Base-by-base conservation (phyloP, 2,797 vertebrate genomes). In the Pseudochaenichthys georgianus region DNA sequence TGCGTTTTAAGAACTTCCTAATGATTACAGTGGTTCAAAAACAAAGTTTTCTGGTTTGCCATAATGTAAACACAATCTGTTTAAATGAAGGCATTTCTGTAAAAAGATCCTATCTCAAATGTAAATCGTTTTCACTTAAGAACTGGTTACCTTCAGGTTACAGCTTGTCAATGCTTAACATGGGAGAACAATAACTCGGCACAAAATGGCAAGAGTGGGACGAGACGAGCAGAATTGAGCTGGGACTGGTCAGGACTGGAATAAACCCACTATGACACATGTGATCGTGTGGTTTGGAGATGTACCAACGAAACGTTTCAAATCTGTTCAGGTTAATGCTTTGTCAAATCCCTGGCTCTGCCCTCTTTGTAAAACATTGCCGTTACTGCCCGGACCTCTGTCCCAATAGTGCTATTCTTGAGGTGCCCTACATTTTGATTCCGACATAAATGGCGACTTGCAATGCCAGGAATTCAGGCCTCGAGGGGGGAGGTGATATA, bases 381-480 rank as follows among this genome's bases (percentile, higher is more conserved):
- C 42, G 21, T 61, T 63, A 61, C 66, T 38, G 51, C 19, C 66
- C 28, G 8, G 57, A 54, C 61, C 41, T 65, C 54, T 59, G 64
- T 68, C 77, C 63, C 58, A 64, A 71, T 54, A 64, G 51, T 46
- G 75, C 84, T 86, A 78, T 88, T 92, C 77, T 77, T 13, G 54
- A 81, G 77, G 62, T 88, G 89, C 59, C 89, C 89, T 90, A 90
- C 85, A 89, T 94, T 93, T 92, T 73, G 57, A 93, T 87, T 83
- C 77, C 89, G 82, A 68, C 61, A 58, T 81, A 88, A 86, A 81
- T 23, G 42, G 82, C 31, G 64, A 83, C 84, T 86, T 77, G 84
- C 81, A 90, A 90, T 88, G 85, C 79, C 89, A 90, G 85, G 88
- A 94, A 94, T 94, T 89, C 77, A 42, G 78, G 87, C 86, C 91